Evolutionary conservation across 2,113 vertebrate species (phyloP), one percentile per base, ranked within the genome.

Genomic region (Morone chrysops): DNA sequence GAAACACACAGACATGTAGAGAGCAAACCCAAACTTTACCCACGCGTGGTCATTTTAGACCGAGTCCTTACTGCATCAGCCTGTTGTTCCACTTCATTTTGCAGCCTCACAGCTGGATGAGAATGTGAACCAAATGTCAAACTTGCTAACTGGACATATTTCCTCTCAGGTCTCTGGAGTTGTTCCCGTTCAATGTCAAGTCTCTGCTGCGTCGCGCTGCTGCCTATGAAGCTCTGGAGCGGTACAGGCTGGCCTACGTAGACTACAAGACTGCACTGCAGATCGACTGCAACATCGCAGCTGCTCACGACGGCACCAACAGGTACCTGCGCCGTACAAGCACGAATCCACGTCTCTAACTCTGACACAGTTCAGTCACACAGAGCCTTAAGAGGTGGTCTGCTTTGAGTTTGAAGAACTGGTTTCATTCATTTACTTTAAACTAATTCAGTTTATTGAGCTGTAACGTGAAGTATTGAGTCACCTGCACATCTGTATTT

Each of bases 251-350:
- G 90, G 97, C 97, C 8, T 99, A 98, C 2, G 94, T 98, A 1
- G 98, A 99, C 95, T 99, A 98, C 90, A 97, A 96, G 93, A 99
- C 97, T 0, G 96, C 87, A 5, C 92, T 98, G 89, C 97, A 96
- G 92, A 94, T 99, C 13, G 96, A 98, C 78, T 94, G 92, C 80
- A 92, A 94, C 63, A 75, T 97, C 0, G 94, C 92, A 0, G 95
- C 97, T 0, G 98, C 97, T 0, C 94, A 97, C 10, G 97, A 98
- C 8, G 98, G 98, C 0, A 96, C 97, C 82, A 97, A 96, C 96
- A 97, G 98, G 98, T 98, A 79, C 54, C 8, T 20, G 60, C 2
- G 47, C 4, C 6, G 60, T 16, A 45, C 43, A 45, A 45, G 11
- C 43, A 45, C 10, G 43, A 45, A 45, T 45, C 43, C 43, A 45